Evolutionary conservation across 2,797 vertebrate species (phyloP), one percentile per base, ranked within the genome.

Genomic region (Galagoides demidoff): DNA sequence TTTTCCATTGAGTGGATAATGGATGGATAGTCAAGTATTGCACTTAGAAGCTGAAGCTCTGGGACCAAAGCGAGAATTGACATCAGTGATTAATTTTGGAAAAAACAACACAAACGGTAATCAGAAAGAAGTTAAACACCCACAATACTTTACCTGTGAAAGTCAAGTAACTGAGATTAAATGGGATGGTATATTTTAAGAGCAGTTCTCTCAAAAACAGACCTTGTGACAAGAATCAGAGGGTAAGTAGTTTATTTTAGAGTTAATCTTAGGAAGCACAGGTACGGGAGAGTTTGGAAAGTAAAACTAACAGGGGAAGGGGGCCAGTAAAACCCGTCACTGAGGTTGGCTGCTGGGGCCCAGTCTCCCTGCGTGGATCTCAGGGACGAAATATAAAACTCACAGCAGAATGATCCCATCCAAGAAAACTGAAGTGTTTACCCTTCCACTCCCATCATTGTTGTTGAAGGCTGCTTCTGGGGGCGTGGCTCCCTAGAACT

Each of bases 91-190:
- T 79, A 57, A 86, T 29, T 82, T 34, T 29, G 20, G 20, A 29
- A 55, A 55, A 68, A 74, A 29, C 6, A 86, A 55, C 34, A 63
- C 17, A 63, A 66, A 20, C 45, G 20, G 8, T 16, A 79, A 20
- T 73, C 77, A 81, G 39, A 85, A 74, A 78, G 25, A 89, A 85
- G 34, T 71, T 83, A 76, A 71, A 88, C 94, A 84, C 55, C 20
- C 39, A 63, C 29, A 64, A 23, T 31, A 71, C 29, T 71, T 37
- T 74, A 9, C 19, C 39, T 49, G 19, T 84, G 37, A 66, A 83
- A 87, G 52, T 43, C 73, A 81, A 49, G 22, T 79, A 82, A 86
- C 16, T 77, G 61, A 87, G 34, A 77, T 63, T 34, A 82, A 57
- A 90, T 19, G 3, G 7, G 5, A 78, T 23, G 63, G 29, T 55